Evolutionary conservation across 1,140 invertebrate genomes (phyloP), one percentile per base, ranked within the genome.

Genomic region (Lordiphosa collinella): DNA sequence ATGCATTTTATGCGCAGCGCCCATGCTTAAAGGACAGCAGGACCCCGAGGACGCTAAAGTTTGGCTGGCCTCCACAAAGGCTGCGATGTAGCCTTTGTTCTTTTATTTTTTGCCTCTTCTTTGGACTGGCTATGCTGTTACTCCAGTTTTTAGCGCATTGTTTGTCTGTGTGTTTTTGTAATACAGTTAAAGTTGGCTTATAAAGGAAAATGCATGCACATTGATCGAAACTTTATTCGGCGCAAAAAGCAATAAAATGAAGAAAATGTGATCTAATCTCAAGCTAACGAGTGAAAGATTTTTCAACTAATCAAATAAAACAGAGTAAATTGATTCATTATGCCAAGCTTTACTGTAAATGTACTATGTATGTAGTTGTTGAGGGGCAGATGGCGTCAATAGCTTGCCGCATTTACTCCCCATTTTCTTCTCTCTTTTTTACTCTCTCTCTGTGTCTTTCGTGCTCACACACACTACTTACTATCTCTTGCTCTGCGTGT

Each of bases 141-240:
- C 67, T 78, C 73, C 52, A 78, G 29, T 78, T 76, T 74, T 62
- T 57, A 68, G 54, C 65, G 37, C 50, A 29, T 46, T 75, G 18
- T 18, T 18, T 32, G 40, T 13, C 5, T 11, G 9, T 9, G 22
- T 7, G 22, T 25, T 25, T 25, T 25, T 25, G 22, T 35, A 2
- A 9, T 31, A 46, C 40, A 62, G 44, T 25, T 4, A 25, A 25
- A 6, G 6, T 7, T 25, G 1, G 22, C 22, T 25, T 25, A 25
- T 25, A 25, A 6, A 7, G 22, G 22, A 25, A 25, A 25, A 18
- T n/a, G n/a, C n/a, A 13, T 37, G 36, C 25, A n/a, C n/a, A n/a
- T n/a, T n/a, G n/a, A n/a, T n/a, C n/a, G n/a, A n/a, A n/a, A n/a
- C n/a, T n/a, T n/a, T n/a, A n/a, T n/a, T n/a, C 16, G 16, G 16